Evolutionary conservation across 1,140 invertebrate genomes (phyloP), one percentile per base, ranked within the genome.

Genomic region (Sitobion miscanthi): DNA sequence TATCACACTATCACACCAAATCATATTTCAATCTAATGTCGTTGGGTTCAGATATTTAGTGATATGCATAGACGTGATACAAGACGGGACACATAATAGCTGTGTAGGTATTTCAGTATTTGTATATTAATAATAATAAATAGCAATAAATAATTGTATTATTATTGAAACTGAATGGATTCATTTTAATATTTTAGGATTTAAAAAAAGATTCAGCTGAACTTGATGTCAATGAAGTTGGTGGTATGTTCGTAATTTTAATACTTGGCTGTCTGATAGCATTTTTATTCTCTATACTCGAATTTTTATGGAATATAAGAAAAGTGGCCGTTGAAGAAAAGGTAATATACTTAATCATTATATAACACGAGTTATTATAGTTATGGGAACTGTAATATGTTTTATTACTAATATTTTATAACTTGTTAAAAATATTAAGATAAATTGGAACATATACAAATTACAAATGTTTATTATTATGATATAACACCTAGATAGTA

Each of bases 231-330:
- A 98, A 98, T 25, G 99, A 99, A 95, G 98, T 99, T 85, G 98
- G 98, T 91, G 98, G 99, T 9, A 98, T 99, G 9, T 99, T 99
- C 95, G 98, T 99, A 0, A 98, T 99, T 0, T 96, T 99, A 45
- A 97, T 99, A 96, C 98, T 97, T 62, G 98, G 98, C 23, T 98
- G 98, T 97, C 97, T 97, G 20, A 97, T 98, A 38, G 98, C 98
- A 7, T 98, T 97, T 94, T 97, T 98, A 93, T 97, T 98, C 94
- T 97, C 98, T 21, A 97, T 98, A 57, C 97, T 98, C 95, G 98
- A 99, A 95, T 99, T 99, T 95, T 97, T 98, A 25, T 99, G 98
- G 98, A 98, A 99, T 95, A 98, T 98, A 93, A 96, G 98, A 94
- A 98, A 98, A 95, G 97, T 98, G 21, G 97, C 98, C 62, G 97